These are phyloP conservation scores for Cryptomyrus ogoouensis DNA, from an alignment of 2,113 vertebrate species.

Conservation along the genomic window DNA sequence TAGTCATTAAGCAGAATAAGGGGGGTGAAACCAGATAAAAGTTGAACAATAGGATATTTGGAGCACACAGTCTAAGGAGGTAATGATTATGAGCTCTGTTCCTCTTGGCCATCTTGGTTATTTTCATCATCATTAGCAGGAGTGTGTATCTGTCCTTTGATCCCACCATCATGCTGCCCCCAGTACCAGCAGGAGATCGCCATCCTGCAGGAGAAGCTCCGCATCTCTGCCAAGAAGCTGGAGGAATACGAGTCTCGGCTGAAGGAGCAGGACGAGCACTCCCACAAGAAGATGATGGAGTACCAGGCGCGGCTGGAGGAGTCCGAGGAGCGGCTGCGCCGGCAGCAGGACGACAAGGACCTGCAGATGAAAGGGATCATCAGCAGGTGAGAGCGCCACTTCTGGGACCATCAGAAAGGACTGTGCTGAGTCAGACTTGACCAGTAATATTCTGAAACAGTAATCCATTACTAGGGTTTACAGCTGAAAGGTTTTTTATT, in stretches of 20 bases:
- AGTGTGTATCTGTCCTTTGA: neutral
- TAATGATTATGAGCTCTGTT: neutral
- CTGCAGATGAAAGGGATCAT: slow-evolving; percentile 99
- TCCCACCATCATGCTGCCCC: slow-evolving; percentile 14
- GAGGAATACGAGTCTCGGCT: slow-evolving; percentile 90
- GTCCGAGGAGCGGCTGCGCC: slow-evolving; percentile 84
- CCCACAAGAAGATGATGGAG: slow-evolving; percentile 90
- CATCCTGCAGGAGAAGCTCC: slow-evolving; percentile 89
- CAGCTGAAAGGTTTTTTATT: neutral
- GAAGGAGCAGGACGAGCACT: slow-evolving; percentile 92
- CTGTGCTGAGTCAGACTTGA: neutral
- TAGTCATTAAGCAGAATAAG: neutral
- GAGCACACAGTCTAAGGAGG: neutral
- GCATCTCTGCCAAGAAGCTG: slow-evolving; percentile 87
- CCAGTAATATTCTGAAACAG: neutral
- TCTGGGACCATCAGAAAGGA: neutral
- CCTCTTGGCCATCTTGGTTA: neutral
- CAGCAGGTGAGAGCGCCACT: slow-evolving; percentile 72
- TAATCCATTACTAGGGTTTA: neutral
- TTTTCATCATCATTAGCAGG: neutral
- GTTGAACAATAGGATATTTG: neutral
- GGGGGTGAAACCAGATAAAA: neutral
- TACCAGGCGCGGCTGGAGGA: slow-evolving; percentile 95
- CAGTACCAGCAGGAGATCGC: slow-evolving; percentile 89
- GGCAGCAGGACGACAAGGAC: slow-evolving; percentile 98